A percentile compares a stretch with the other conserved stretches of the same genome.
Conservation (phyloP, 1,140 invertebrate genomes). For the Nephila pilipes region DNA sequence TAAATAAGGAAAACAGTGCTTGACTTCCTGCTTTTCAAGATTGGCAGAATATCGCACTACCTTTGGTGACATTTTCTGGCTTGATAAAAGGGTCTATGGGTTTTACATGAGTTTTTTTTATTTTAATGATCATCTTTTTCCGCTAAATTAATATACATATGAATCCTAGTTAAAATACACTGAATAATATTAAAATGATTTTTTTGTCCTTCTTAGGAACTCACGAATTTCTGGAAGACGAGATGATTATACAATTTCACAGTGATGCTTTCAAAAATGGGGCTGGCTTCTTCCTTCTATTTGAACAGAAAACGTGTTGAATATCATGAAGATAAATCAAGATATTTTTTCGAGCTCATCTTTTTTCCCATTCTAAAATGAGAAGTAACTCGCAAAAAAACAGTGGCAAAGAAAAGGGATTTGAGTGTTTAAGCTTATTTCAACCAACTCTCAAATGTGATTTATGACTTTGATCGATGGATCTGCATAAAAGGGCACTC, state of each 20-base stretch:
- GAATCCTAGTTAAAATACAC: no score
- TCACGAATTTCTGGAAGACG: constrained; percentile 77
- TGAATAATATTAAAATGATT: background rate
- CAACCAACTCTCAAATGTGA: background rate
- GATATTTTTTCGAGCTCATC: background rate
- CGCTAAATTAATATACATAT: no score
- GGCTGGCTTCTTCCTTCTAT: constrained; percentile 77
- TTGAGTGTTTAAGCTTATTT: background rate
- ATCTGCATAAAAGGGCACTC: background rate
- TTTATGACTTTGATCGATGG: background rate
- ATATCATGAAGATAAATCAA: background rate
- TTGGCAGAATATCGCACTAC: no score
- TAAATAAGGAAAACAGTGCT: no score
- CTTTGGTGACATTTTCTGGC: no score
- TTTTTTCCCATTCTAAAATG: background rate
- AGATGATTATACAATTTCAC: constrained; percentile 77
- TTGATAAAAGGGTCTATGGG: no score
- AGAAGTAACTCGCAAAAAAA: background rate
- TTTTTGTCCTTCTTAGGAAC: constrained; percentile 73
- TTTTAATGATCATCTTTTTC: no score
- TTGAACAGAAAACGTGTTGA: constrained; percentile 77
- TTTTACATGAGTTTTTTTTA: no score
- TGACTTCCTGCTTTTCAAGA: no score
- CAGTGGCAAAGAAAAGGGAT: background rate
- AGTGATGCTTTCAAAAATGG: constrained; percentile 76